These are phyloP conservation scores for Phaethon lepturus DNA, from an alignment of 2,113 vertebrate species.

Conservation along the genomic window DNA sequence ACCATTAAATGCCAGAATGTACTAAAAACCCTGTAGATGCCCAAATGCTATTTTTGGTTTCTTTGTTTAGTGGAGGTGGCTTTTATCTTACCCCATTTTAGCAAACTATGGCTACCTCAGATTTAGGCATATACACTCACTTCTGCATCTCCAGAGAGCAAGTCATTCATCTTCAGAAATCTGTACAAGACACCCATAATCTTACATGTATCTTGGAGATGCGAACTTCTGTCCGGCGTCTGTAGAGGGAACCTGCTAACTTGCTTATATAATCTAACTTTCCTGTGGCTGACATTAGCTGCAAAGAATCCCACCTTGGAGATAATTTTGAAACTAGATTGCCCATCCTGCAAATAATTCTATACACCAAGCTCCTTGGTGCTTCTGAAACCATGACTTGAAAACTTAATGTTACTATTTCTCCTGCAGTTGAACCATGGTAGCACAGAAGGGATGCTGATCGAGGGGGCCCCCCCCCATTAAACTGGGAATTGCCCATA, in stretches of 20 bases:
- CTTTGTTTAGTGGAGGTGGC: background rate
- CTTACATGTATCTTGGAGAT: rapidly evolving
- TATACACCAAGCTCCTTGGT: background rate
- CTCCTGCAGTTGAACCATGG: background rate
- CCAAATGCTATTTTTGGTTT: background rate
- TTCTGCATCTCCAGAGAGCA: background rate
- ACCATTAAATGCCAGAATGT: background rate
- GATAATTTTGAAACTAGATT: background rate
- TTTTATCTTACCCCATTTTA: background rate
- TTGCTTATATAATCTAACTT: background rate
- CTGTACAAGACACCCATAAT: background rate
- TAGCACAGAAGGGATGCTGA: background rate
- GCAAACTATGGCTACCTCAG: background rate
- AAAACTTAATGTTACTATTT: background rate
- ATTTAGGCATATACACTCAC: too few species aligned
- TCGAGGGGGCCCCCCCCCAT: background rate
- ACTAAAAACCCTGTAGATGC: background rate
- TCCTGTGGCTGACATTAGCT: background rate
- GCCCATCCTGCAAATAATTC: background rate
- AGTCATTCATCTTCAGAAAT: background rate
- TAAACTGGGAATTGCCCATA: background rate
- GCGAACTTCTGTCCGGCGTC: background rate
- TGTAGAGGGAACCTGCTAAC: background rate
- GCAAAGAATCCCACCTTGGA: background rate
- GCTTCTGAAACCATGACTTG: background rate